A percentile compares a stretch with the other conserved stretches of the same genome.
These are phyloP conservation scores for Lysiphlebus fabarum DNA, from an alignment of 1,140 invertebrate genomes.

Conservation along the genomic window DNA sequence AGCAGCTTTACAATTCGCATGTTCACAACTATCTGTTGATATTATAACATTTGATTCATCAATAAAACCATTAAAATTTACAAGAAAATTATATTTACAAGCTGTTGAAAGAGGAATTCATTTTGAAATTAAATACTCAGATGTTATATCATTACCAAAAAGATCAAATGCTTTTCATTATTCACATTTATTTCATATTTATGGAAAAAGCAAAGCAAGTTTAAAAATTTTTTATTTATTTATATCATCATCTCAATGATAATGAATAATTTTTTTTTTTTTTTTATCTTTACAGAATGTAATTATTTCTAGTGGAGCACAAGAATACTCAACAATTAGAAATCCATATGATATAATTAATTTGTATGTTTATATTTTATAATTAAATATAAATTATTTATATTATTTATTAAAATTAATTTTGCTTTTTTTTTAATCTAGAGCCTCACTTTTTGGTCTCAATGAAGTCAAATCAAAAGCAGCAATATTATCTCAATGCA, in stretches of 20 bases:
- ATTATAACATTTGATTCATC: conserved; percentile 65
- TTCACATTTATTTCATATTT: conserved; percentile 65
- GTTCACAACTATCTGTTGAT: conserved; percentile 64
- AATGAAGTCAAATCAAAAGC: conserved; percentile 62
- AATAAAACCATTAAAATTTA: conserved; percentile 59
- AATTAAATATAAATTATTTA: conserved; percentile 4
- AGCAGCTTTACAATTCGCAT: conserved; percentile 62
- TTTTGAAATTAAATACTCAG: conserved; percentile 71
- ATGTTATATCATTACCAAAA: conserved; percentile 61
- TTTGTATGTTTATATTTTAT: conserved; percentile 61
- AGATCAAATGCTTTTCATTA: conserved; percentile 65
- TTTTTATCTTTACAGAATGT: conserved; percentile 57
- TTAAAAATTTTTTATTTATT: no score
- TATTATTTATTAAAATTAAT: conserved; percentile 2
- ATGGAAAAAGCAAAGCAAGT: conserved; percentile 64
- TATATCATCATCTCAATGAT: no score
- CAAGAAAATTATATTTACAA: conserved; percentile 66
- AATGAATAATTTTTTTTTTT: conserved; percentile 7
- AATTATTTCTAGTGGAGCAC: conserved; percentile 67
- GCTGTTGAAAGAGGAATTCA: conserved; percentile 66
- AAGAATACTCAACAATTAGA: conserved; percentile 59
- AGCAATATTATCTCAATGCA: conserved; percentile 55
- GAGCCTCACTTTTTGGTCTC: conserved; percentile 64
- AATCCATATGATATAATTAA: conserved; percentile 75
- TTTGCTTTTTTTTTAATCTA: conserved; percentile 37